phyloP scores from a whole-genome alignment of 2,888 invertebrate species.

The Poecilus cupreus region DNA sequence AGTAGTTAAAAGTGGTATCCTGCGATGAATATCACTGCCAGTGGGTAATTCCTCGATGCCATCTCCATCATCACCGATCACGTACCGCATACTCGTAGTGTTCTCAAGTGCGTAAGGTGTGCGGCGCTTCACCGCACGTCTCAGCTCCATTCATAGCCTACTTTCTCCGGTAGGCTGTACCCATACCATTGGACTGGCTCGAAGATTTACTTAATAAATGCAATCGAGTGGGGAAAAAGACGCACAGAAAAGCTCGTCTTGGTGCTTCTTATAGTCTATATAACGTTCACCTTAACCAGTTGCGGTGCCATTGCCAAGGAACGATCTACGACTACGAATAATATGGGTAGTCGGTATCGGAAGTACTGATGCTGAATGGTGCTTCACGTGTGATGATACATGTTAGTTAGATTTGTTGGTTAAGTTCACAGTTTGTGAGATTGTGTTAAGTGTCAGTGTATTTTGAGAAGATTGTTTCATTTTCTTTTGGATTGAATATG shows the following conservation, averaged over 20 bases:
- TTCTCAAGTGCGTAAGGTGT: constrained; percentile 24
- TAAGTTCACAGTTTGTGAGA: neutral
- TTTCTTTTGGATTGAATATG: constrained; percentile 51
- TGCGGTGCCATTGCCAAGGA: constrained; percentile 28
- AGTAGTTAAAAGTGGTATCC: neutral
- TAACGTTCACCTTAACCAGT: constrained; percentile 38
- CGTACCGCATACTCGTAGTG: neutral
- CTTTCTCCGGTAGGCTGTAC: constrained; percentile 53
- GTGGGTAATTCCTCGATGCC: too few species aligned
- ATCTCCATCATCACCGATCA: neutral
- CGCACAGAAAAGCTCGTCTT: constrained; percentile 24
- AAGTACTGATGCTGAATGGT: constrained; percentile 21
- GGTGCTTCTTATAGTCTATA: constrained; percentile 54
- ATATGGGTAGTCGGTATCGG: constrained; percentile 44
- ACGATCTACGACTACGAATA: neutral
- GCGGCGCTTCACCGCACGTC: constrained; percentile 12
- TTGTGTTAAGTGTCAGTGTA: constrained; percentile 40
- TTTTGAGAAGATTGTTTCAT: neutral
- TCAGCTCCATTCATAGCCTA: constrained; percentile 46
- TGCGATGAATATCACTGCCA: neutral
- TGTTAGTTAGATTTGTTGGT: constrained; percentile 27
- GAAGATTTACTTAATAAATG: constrained; percentile 53
- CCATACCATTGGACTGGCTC: constrained; percentile 48
- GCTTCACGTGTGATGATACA: constrained; percentile 24
- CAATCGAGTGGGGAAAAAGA: constrained; percentile 49